Evolutionary conservation across 2,888 invertebrate species (phyloP).

Genomic region (Drosophila atripex): DNA sequence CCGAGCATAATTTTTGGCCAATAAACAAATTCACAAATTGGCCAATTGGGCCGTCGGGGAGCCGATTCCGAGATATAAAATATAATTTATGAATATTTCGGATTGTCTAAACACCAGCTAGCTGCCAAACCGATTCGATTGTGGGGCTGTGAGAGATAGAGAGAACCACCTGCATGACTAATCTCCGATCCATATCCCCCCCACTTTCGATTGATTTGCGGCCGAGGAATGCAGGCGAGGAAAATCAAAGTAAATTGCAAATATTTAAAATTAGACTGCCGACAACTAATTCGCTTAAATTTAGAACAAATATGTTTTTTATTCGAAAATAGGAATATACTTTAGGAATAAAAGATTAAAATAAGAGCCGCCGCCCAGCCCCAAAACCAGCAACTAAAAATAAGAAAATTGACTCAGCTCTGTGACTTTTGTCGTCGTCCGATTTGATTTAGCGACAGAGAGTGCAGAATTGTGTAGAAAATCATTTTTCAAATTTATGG

Average conservation of each 20-base stretch:
- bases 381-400: conserved; percentile 69
- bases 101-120: conserved; percentile 39
- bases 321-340: conserved; percentile 35
- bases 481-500: conserved; percentile 71
- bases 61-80: conserved; percentile 50
- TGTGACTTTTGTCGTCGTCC: conserved; percentile 37
- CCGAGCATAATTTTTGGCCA: conserved; percentile 58
- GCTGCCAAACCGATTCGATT: conserved; percentile 34
- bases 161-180: conserved; percentile 52
- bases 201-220: no score
- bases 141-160: conserved; percentile 5
- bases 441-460: conserved; percentile 53
- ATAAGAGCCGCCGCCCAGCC: conserved; percentile 37
- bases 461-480: conserved; percentile 40
- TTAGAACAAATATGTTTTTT: conserved; percentile 54
- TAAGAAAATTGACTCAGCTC: conserved; percentile 76
- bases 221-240: conserved; percentile 15
- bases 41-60: conserved; percentile 39
- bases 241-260: conserved; percentile 44
- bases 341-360: conserved; percentile 30
- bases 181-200: conserved; percentile 22
- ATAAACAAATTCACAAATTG: conserved; percentile 60
- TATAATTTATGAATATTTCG: conserved; percentile 54
- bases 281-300: conserved; percentile 60
- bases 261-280: conserved; percentile 56